Base-by-base conservation (phyloP, 2,888 invertebrate genomes). In the Drosophila yooni region DNA sequence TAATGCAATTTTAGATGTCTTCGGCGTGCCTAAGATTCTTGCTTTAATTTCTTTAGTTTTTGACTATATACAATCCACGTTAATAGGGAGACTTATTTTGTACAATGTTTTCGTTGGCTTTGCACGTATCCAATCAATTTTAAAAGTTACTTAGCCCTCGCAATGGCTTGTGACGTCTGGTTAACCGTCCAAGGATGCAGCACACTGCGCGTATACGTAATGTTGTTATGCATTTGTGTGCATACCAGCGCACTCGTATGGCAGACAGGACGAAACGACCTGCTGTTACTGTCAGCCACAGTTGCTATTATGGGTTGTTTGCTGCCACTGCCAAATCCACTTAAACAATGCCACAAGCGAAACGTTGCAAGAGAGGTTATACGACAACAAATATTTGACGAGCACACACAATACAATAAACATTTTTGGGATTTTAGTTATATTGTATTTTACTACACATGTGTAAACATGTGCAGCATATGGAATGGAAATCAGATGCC, bases 201-300 rank as follows among this genome's bases (percentile, higher is more conserved):
- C 48, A 34, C 50, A 71, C 61, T 51, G 25, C 60, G 48, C 74
- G 74, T 75, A 75, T 70, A 29, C 76, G 56, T 38, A 52, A 76
- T 74, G 13, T 13, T 21, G 25, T 48, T 31, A n/a, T 31, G 66
- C 53, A 48, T 48, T 34, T 50, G 18, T 33, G 7, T 64, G 64
- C 33, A 31, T 36, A 27, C 25, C 15, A 27, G 15, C 18, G n/a
- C 29, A 29, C 40, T 25, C 15, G 8, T 11, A 18, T 27, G 6
- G 27, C 27, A 11, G 15, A 18, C 48, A 15, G 48, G 10, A 15
- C 18, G 11, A 29, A 18, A 21, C 21, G 43, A 51, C 27, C 21
- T 51, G n/a, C 13, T 52, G 15, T 25, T 43, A 18, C 29, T 33
- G 36, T 29, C 59, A 61, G 46, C 15, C 15, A 25, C 15, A 25